Evolutionary conservation across 2,888 invertebrate species (phyloP).

Genomic region (Lacanobia wlatinum): DNA sequence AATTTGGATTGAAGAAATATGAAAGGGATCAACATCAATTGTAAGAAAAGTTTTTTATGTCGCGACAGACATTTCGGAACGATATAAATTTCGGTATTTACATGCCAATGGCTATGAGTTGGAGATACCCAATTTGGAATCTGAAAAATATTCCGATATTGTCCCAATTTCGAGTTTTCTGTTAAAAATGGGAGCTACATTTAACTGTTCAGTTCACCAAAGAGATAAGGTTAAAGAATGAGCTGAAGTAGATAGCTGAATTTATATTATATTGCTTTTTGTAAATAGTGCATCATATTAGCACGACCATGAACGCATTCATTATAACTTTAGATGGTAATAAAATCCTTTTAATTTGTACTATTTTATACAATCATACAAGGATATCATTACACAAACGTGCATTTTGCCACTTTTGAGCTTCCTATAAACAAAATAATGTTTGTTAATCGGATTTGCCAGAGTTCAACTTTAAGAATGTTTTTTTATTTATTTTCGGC

Average conservation of each 20-base stretch:
- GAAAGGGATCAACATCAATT: constrained; percentile 67
- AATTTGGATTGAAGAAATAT: constrained; percentile 62
- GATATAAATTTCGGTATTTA: constrained; percentile 66
- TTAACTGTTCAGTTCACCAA: constrained; percentile 4
- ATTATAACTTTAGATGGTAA: too few species aligned
- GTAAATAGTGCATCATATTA: not conserved
- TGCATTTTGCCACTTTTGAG: not conserved
- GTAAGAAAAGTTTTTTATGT: constrained; percentile 62
- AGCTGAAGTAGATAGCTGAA: not conserved
- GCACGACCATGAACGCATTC: too few species aligned
- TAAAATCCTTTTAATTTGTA: too few species aligned
- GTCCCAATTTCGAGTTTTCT: constrained; percentile 37
- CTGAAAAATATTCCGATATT: constrained; percentile 55
- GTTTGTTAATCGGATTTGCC: too few species aligned
- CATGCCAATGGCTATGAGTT: constrained; percentile 62
- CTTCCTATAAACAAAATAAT: not conserved
- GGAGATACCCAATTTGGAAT: constrained; percentile 60
- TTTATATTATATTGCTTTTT: not conserved
- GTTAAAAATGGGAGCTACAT: constrained; percentile 26
- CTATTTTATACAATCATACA: too few species aligned
- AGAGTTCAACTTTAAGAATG: too few species aligned
- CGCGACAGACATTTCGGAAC: constrained; percentile 47
- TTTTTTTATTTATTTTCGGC: too few species aligned
- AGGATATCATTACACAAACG: not conserved
- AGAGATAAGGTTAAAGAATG: not conserved